Evolutionary conservation across 2,888 invertebrate species (phyloP).

Genomic region (Zeuzera pyrina): DNA sequence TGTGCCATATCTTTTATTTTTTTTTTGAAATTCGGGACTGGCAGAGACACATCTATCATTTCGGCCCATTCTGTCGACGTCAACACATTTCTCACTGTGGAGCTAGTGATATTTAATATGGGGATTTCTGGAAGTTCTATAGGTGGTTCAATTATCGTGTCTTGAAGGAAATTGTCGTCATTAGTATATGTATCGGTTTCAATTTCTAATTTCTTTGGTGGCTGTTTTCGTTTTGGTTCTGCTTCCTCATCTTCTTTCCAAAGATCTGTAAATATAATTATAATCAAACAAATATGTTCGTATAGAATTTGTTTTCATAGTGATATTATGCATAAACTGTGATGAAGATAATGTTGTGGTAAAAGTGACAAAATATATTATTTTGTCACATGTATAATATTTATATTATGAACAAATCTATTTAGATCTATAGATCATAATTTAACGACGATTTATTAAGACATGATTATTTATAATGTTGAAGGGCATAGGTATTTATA

Average conservation of each 20-base stretch:
- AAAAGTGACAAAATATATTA: too few species aligned
- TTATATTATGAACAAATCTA: too few species aligned
- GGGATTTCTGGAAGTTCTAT: slow-evolving; percentile 68
- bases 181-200: too few species aligned
- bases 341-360: too few species aligned
- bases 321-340: too few species aligned
- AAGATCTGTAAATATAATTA: slow-evolving; percentile 50
- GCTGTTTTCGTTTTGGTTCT: slow-evolving; percentile 22
- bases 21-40: slow-evolving; percentile 86
- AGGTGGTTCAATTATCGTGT: slow-evolving; percentile 47
- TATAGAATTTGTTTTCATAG: too few species aligned
- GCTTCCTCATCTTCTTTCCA: slow-evolving; percentile 57
- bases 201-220: slow-evolving; percentile 23
- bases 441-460: too few species aligned
- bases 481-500: too few species aligned
- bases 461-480: too few species aligned
- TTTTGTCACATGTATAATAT: too few species aligned
- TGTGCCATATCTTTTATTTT: slow-evolving; percentile 89
- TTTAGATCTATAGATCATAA: too few species aligned
- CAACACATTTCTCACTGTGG: slow-evolving; percentile 44
- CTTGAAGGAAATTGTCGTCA: slow-evolving; percentile 52
- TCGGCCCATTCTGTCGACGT: slow-evolving; percentile 89
- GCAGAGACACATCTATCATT: slow-evolving; percentile 85
- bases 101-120: slow-evolving; percentile 78
- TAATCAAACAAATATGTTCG: too few species aligned